Percentiles rank a stretch among this genome's conserved stretches.
phyloP scores from a whole-genome alignment of 2,797 vertebrate genomes.

The Platalea minor region DNA sequence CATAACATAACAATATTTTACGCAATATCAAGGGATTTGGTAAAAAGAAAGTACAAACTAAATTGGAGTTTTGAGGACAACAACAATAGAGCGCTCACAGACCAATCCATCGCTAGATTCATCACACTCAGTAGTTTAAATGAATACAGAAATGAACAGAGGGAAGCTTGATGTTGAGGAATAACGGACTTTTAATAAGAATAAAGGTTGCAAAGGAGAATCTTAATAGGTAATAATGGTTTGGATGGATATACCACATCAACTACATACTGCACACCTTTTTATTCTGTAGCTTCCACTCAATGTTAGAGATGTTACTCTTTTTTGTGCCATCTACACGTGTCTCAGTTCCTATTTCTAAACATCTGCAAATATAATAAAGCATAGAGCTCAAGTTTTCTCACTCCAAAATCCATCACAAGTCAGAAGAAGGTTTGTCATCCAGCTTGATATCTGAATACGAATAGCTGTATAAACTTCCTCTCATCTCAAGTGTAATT shows the following conservation, averaged over 20 bases:
- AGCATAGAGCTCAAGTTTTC: not conserved
- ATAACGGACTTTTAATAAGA: not conserved
- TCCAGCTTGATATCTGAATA: not conserved
- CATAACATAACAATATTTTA: slow-evolving; percentile 52
- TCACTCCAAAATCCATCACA: not conserved
- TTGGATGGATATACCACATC: not conserved
- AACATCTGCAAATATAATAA: not conserved
- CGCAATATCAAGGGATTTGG: slow-evolving; percentile 5
- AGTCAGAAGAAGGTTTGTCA: not conserved
- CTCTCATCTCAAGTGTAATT: not conserved
- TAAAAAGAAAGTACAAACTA: not conserved
- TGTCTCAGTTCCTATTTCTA: not conserved
- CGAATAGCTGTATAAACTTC: not conserved
- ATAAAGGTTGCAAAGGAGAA: not conserved
- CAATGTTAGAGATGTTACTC: not conserved
- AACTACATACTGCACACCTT: not conserved
- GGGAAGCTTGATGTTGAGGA: not conserved
- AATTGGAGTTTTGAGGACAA: not conserved
- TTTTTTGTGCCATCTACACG: not conserved
- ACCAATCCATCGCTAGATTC: not conserved
- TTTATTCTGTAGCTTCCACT: not conserved
- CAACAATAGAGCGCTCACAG: not conserved
- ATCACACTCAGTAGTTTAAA: not conserved
- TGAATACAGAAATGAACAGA: not conserved
- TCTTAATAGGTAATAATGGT: not conserved